Evolutionary conservation across 2,797 vertebrate genomes (phyloP), one percentile per base, ranked within the genome.

Genomic region (Syndactyla subalaris): DNA sequence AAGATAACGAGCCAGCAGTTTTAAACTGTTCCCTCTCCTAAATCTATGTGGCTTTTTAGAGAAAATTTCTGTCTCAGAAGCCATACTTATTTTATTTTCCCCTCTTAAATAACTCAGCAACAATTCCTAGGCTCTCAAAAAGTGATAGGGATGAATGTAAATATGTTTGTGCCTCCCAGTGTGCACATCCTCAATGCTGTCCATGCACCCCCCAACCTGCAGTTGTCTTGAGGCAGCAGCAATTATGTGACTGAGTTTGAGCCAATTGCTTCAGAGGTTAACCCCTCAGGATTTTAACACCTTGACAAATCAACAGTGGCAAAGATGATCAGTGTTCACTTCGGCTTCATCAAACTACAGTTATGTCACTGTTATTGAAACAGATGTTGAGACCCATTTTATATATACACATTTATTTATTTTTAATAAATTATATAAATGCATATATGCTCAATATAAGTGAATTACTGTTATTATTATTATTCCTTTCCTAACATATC

Each of bases 131-230:
- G 7, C 23, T 92, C 57, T 84, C 66, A 66, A 48, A 36, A 80
- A 74, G 39, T 3, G 14, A 20, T 32, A n/a, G 8, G 11, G 27
- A 20, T 32, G 34, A 80, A 61, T 14, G 16, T 23, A 39, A 45
- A 48, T 9, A 17, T 54, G 22, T 46, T 29, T 68, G 38, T 85
- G 46, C 38, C 36, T 90, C 43, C 32, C 34, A 8, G 15, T 4
- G n/a, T 29, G 14, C 48, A 2, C 20, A n/a, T 57, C 20, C 58
- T 72, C 0, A 0, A 39, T 41, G 59, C 27, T 70, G 36, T 29
- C 72, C 58, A 16, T 2, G 63, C 71, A 79, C 16, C 30, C 13
- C 10, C 16, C 14, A 34, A 48, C 32, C 59, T 26, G 5, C 39
- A 15, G 9, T 57, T 75, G 26, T 45, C 59, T 68, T 71, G 22